A percentile compares a stretch with the other conserved stretches of the same genome.
These are phyloP conservation scores for Drosophila trichaetosa DNA, from an alignment of 2,888 invertebrate species.

Conservation along the genomic window DNA sequence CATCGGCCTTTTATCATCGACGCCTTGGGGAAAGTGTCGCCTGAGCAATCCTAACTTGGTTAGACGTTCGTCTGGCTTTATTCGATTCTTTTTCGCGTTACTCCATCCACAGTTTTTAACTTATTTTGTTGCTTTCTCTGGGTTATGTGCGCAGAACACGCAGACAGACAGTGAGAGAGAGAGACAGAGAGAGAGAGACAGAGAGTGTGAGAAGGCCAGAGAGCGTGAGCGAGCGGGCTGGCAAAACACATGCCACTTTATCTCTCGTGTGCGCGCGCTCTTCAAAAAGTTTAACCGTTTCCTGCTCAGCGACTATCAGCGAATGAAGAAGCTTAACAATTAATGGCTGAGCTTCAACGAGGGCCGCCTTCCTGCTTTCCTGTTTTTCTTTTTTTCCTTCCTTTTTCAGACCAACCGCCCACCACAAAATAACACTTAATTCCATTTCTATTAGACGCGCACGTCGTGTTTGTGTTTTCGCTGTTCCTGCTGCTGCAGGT, in stretches of 20 bases:
- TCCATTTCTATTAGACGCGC: constrained; percentile 41
- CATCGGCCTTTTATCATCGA: constrained; percentile 8
- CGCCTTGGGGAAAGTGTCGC: constrained; percentile 32
- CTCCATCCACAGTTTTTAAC: constrained; percentile 36
- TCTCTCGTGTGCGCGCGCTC: constrained; percentile 33
- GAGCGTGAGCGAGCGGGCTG: neutral
- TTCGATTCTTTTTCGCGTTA: constrained; percentile 23
- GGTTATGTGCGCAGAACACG: constrained; percentile 73
- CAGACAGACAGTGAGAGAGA: constrained; percentile 12
- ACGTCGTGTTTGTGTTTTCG: constrained; percentile 41
- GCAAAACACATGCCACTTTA: constrained; percentile 12
- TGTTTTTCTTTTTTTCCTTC: neutral
- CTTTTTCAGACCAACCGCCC: constrained; percentile 1
- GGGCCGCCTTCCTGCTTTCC: constrained; percentile 50
- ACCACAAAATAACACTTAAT: constrained; percentile 38
- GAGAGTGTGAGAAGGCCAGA: neutral
- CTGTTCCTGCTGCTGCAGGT: constrained; percentile 24
- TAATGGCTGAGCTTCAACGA: constrained; percentile 52
- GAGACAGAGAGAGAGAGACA: constrained; percentile 2
- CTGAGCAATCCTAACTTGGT: constrained; percentile 50
- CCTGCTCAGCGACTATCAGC: constrained; percentile 46
- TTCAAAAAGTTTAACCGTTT: constrained; percentile 77
- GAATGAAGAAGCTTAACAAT: constrained; percentile 56
- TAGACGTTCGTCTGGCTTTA: constrained; percentile 43
- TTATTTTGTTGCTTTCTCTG: constrained; percentile 79